Base-by-base conservation (phyloP, 2,113 vertebrate species). In the Podilymbus podiceps region DNA sequence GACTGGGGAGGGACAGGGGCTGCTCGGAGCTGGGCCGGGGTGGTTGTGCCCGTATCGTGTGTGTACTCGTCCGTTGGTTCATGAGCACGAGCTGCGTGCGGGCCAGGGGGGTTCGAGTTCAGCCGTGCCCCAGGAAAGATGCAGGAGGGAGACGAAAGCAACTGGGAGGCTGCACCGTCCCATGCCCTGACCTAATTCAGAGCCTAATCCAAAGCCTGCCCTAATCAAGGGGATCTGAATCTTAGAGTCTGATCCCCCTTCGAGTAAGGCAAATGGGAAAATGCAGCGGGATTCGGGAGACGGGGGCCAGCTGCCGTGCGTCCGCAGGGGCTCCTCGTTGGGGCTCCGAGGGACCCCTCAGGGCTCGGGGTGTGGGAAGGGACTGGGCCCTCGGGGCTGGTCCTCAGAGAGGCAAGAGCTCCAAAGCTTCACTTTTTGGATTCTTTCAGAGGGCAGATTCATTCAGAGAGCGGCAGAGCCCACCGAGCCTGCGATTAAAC, bases 111-210 rank as follows among this genome's bases (percentile, higher is more conserved):
- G 20, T 60, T 79, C 6, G 1, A 2, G 20, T 14, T 78, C 81
- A 11, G 17, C 74, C 9, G 0, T 3, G 44, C 10, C 67, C 35
- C 7, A 1, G 78, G 67, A 22, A 73, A 69, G 55, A 55, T 0
- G 44, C 6, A 3, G 72, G 67, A 69, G 24, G 60, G 15, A 53
- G 12, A 67, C 0, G 6, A 27, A 73, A 79, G 74, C 42, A 2
- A 50, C 1, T 0, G 5, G 22, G 73, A 89, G 53, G 77, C 49
- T 58, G 71, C 78, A 42, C 15, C 22, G 71, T 35, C 40, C 66
- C 52, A 9, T 3, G 9, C 6, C 47, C 95, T 90, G 97, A 90
- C 94, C 92, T 93, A 93, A 84, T 95, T 90, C 88, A 89, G 69
- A 75, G 63, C 69, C 92, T 89, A 75, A 96, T 79, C 86, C 95